Evolutionary conservation across 2,888 invertebrate genomes (phyloP).

Genomic region (Amblyteles armatorius): DNA sequence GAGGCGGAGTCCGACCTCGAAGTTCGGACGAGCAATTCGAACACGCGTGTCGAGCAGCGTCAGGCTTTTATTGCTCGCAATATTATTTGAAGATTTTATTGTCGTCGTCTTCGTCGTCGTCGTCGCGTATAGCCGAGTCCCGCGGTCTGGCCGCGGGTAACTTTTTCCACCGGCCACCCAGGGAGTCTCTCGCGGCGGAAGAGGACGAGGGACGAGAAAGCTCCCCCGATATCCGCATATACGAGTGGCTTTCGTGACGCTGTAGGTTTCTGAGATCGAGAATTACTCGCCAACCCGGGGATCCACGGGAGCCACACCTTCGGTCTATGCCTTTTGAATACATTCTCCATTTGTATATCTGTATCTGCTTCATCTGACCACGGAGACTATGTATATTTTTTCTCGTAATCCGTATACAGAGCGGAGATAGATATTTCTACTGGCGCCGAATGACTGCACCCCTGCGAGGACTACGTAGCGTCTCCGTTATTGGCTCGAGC

Average conservation of each 20-base stretch:
- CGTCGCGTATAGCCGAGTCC: conserved; percentile 60
- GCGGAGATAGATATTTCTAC: conserved; percentile 9
- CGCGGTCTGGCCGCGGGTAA: conserved; percentile 31
- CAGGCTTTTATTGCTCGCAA: conserved; percentile 76
- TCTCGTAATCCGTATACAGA: conserved; percentile 38
- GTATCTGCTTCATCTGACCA: not conserved
- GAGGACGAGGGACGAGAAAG: not conserved
- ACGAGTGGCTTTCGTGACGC: conserved; percentile 3
- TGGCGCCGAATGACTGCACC: conserved; percentile 38
- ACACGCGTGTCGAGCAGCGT: conserved; percentile 57
- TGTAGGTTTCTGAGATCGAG: not conserved
- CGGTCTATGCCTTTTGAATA: not conserved
- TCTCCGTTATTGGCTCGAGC: not conserved
- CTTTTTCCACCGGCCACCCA: conserved; percentile 70
- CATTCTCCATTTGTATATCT: not conserved
- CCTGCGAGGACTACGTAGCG: conserved; percentile 4
- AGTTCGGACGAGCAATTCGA: conserved; percentile 55
- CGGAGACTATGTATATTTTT: conserved; percentile 2
- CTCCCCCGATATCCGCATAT: conserved; percentile 22
- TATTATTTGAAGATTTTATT: conserved; percentile 81
- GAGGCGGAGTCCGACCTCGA: conserved; percentile 54
- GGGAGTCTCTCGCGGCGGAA: conserved; percentile 26
- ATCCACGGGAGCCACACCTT: conserved; percentile 18
- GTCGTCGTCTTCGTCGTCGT: conserved; percentile 68
- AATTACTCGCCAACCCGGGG: conserved; percentile 14